These are phyloP conservation scores for Mythimna albipuncta DNA, from an alignment of 2,888 invertebrate genomes.

Conservation along the genomic window DNA sequence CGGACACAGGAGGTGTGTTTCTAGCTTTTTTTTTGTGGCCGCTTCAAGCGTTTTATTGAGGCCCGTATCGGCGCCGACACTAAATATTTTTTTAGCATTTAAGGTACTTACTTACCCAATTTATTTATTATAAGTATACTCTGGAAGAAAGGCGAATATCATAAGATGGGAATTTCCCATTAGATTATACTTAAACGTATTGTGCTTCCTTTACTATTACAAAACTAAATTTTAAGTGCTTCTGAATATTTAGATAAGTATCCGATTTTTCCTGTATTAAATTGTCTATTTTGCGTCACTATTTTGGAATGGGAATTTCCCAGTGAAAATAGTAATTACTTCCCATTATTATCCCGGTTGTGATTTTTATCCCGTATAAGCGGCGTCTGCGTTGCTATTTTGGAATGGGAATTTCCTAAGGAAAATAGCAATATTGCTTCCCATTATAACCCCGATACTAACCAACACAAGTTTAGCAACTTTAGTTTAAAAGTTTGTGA, in stretches of 20 bases:
- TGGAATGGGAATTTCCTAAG: slow-evolving; percentile 2
- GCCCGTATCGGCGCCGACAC: too few species aligned
- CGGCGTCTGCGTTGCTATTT: not conserved
- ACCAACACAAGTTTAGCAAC: too few species aligned
- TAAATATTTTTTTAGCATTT: not conserved
- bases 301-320: slow-evolving; percentile 3
- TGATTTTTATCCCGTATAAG: not conserved
- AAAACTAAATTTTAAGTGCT: slow-evolving; percentile 20
- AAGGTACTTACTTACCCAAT: slow-evolving; percentile 10
- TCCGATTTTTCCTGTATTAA: slow-evolving; percentile 7
- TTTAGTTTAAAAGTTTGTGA: too few species aligned
- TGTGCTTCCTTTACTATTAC: slow-evolving; percentile 27
- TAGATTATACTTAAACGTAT: slow-evolving; percentile 13
- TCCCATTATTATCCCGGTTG: not conserved
- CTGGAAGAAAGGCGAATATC: slow-evolving; percentile 48
- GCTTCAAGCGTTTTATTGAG: too few species aligned
- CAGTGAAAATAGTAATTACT: not conserved
- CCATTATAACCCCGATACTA: too few species aligned
- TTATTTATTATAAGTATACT: slow-evolving; percentile 27
- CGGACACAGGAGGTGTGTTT: too few species aligned
- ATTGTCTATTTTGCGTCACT: not conserved
- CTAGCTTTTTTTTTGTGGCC: too few species aligned
- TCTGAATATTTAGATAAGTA: slow-evolving; percentile 5
- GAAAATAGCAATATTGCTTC: too few species aligned
- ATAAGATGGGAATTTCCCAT: slow-evolving; percentile 49